Evolutionary conservation across 2,113 vertebrate species (phyloP).

Genomic region (Dipodomys merriami): DNA sequence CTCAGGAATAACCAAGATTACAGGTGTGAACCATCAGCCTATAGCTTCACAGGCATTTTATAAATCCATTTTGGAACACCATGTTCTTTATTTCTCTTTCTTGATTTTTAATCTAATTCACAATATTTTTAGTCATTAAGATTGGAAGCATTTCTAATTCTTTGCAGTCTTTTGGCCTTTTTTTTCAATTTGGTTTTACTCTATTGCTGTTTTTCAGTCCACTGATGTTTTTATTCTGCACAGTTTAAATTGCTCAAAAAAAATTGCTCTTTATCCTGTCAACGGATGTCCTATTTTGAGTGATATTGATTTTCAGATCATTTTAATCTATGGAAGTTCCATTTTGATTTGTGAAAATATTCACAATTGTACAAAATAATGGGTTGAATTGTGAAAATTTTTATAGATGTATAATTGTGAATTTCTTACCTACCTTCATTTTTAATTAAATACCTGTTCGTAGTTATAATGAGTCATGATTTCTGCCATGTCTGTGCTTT

Average conservation of each 20-base stretch:
- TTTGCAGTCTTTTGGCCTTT: background rate
- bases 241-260: background rate
- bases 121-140: background rate
- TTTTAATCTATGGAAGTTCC: background rate
- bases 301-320: background rate
- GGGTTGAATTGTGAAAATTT: no score
- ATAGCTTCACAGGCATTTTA: background rate
- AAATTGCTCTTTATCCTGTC: background rate
- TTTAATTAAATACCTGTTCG: background rate
- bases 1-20: no score
- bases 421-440: background rate
- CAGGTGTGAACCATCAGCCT: no score
- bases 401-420: background rate
- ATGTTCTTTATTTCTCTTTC: background rate
- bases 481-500: background rate
- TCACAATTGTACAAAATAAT: no score
- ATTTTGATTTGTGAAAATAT: background rate
- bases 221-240: background rate
- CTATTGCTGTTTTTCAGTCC: background rate
- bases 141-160: background rate
- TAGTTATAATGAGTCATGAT: background rate
- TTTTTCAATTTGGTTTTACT: background rate
- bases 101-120: background rate
- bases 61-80: constrained; percentile 29
- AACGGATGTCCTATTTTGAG: background rate